These are phyloP conservation scores for Helarctos malayanus DNA, from an alignment of 2,797 vertebrate genomes.

Conservation along the genomic window DNA sequence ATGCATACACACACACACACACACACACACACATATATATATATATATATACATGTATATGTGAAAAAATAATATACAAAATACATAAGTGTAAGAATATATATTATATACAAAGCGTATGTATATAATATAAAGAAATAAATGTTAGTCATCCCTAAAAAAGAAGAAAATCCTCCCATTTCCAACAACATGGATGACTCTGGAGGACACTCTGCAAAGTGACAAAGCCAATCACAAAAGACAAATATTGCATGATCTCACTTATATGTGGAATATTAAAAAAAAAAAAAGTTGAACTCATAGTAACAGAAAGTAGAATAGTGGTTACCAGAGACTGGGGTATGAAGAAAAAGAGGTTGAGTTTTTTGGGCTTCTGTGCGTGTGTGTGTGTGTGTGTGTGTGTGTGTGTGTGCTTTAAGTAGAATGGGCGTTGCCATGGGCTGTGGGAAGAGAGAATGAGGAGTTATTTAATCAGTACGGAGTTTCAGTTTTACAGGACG, in stretches of 20 bases:
- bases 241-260: neutral
- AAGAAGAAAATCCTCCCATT: constrained; percentile 7
- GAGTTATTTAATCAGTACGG: neutral
- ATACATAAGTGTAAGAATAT: neutral
- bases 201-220: neutral
- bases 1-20: too few species aligned
- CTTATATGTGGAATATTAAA: neutral
- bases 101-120: neutral
- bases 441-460: neutral
- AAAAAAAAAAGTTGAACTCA: neutral
- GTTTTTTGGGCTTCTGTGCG: neutral
- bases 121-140: neutral
- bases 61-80: neutral
- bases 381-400: neutral
- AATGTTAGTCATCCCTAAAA: neutral
- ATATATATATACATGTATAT: too few species aligned
- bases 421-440: neutral
- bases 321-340: neutral
- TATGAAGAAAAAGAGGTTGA: neutral
- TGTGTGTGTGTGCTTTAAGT: neutral
- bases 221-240: constrained; percentile 8
- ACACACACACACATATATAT: neutral
- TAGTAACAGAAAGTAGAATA: neutral
- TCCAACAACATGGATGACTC: neutral
- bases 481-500: constrained; percentile 4